Evolutionary conservation across 2,113 vertebrate species (phyloP), one percentile per base, ranked within the genome.

Genomic region (Tragulus kanchil): DNA sequence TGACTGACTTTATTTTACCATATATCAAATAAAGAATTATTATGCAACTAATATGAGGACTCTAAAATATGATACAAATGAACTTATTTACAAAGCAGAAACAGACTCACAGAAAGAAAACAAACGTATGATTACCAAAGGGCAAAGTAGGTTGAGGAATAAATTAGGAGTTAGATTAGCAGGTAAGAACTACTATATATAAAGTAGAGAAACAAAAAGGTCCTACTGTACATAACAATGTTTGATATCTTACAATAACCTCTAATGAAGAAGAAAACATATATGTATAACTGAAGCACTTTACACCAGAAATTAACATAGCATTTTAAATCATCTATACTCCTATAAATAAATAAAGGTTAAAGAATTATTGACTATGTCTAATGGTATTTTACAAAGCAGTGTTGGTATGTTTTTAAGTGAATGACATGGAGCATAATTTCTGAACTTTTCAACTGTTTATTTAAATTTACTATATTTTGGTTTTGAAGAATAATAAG

Each of bases 1-100:
- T 50, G 90, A 26, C 42, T 96, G 91, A 65, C 67, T 93, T 94
- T 36, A 89, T 96, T 92, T 94, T 94, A 52, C n/a, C 15, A 42
- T 16, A 58, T 69, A 85, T 16, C 92, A 87, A 71, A 94, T 83
- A 13, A 97, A 56, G 50, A 56, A 56, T 56, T 79, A 56, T n/a
- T 56, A 31, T 21, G 52, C 21, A 28, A 36, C 17, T 64, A 13
- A 36, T 56, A 56, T 23, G 77, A 16, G 5, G 31, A 36, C 52
- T 81, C 77, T 79, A 79, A 81, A 56, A 56, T 56, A 81, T 13
- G 52, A 79, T 36, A 13, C 77, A 56, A 23, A 36, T 36, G 11
- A 54, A 13, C 31, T 81, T 81, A 81, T 81, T 56, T 56, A 36
- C 77, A 56, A 56, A 56, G 77, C 52, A 56, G 31, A 81, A 56